Evolutionary conservation across 1,140 invertebrate species (phyloP), one percentile per base, ranked within the genome.

Genomic region (Neodiprion fabricii): DNA sequence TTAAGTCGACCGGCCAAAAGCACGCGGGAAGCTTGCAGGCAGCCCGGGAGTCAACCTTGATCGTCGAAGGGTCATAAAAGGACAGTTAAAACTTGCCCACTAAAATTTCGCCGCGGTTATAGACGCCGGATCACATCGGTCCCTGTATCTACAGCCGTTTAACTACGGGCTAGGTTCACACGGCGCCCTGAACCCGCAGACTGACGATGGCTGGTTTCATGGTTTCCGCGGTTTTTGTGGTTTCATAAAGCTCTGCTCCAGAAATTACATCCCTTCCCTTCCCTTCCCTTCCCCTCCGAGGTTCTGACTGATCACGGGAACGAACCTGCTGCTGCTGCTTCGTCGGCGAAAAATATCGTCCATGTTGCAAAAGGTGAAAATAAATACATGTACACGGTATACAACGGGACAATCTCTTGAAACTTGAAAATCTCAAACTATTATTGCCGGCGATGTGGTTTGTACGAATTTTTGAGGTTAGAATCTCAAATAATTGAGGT

Each of bases 11-110:
- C 28, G 5, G 28, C 28, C 2, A 40, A 40, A 40, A 40, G 28
- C 28, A 40, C 5, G 28, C 28, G 28, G 28, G 28, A 40, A 40
- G 28, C 28, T 40, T 40, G 28, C 5, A 2, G 28, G 28, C 28
- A 40, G 5, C 5, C 53, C 11, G n/a, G 7, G 53, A 17, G n/a
- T 12, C 4, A 61, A 17, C 53, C 4, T 61, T 61, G 53, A 61
- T 17, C 53, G 53, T 61, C 53, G 53, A 61, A 61, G 53, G 53
- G 53, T 17, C 53, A 61, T 61, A 61, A 61, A 61, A 61, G 53
- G 53, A 61, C 53, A 61, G 53, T 61, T 61, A 61, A 61, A 61
- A 61, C 53, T 61, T 61, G 11, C 53, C 53, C n/a, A 61, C 53
- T 61, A 61, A 61, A 61, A 61, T 61, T 61, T 61, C 53, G 9